phyloP scores from a whole-genome alignment of 2,113 vertebrate genomes.

The Stomatorhinus ivindoensis region DNA sequence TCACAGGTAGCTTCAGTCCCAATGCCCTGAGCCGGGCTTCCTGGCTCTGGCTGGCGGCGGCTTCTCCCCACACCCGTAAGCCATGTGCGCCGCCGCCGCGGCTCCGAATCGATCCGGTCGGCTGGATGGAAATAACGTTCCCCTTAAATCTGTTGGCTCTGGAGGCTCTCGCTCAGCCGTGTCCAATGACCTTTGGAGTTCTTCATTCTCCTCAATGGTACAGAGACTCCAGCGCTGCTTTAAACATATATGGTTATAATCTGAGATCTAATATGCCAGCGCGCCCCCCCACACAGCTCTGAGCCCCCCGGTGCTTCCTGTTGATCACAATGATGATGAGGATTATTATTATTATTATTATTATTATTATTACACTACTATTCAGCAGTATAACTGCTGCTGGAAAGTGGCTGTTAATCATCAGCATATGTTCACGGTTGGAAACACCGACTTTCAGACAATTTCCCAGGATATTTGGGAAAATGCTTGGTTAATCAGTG shows the following conservation, averaged over 20 bases:
- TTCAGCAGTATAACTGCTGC: not conserved
- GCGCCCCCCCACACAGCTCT: not conserved
- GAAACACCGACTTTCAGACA: not conserved
- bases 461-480: not conserved
- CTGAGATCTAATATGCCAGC: not conserved
- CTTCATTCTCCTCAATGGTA: not conserved
- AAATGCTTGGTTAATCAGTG: not conserved
- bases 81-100: not conserved
- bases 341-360: not conserved
- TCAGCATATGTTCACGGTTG: not conserved
- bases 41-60: not conserved
- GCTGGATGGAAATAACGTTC: not conserved
- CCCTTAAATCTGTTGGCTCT: not conserved
- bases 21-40: not conserved
- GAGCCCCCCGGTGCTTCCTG: not conserved
- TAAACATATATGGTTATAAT: not conserved
- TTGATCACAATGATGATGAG: not conserved
- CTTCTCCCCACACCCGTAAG: not conserved
- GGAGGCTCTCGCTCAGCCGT: not conserved
- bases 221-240: not conserved
- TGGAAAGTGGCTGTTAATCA: not conserved
- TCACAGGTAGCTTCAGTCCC: not conserved
- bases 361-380: not conserved
- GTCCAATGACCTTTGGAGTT: not conserved
- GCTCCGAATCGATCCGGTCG: not conserved